Conservation (phyloP, 2,888 invertebrate species). For the Coelogynopora nodosa region DNA sequence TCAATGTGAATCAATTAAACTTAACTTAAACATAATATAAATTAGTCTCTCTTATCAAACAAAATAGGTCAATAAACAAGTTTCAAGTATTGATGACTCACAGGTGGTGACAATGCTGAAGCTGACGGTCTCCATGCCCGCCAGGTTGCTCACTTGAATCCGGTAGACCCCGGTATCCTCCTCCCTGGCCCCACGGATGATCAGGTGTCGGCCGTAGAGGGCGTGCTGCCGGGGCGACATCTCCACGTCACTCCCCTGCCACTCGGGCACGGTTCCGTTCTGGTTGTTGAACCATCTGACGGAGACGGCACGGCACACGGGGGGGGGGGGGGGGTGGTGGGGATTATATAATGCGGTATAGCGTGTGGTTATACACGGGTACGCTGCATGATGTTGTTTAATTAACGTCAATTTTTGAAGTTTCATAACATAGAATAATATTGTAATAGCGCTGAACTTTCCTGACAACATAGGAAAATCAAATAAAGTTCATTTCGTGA, state of each 20-base stretch:
- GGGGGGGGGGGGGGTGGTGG: not conserved
- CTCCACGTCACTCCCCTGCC: not conserved
- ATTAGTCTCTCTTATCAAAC: no score
- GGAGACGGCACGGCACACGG: not conserved
- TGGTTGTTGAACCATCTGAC: not conserved
- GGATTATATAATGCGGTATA: no score
- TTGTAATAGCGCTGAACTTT: no score
- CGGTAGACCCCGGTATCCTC: conserved; percentile 3
- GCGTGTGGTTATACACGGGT: no score
- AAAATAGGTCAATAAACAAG: no score
- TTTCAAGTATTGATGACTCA: not conserved
- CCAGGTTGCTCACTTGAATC: not conserved
- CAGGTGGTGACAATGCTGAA: conserved; percentile 3
- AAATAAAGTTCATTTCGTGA: no score
- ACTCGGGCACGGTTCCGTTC: not conserved
- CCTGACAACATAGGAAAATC: no score
- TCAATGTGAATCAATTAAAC: no score
- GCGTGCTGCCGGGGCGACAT: not conserved
- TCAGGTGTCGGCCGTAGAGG: conserved; percentile 18
- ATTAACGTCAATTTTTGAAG: no score
- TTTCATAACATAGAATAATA: no score
- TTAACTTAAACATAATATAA: no score
- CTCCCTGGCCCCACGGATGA: not conserved
- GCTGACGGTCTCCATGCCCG: not conserved
- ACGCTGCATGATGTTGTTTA: no score